Evolutionary conservation across 2,888 invertebrate genomes (phyloP).

Genomic region (Epirrita christyi): DNA sequence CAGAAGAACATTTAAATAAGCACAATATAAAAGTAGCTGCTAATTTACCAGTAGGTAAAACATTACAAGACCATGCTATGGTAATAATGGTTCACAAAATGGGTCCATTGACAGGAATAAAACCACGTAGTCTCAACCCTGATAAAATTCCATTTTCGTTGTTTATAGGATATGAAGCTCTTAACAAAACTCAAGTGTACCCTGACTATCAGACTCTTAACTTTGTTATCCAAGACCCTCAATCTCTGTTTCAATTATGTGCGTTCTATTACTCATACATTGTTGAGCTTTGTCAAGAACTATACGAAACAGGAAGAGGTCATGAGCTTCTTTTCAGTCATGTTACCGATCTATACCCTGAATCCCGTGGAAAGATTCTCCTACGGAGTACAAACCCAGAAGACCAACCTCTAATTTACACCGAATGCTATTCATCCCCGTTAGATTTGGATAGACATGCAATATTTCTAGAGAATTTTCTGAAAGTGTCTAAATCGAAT

Average conservation of each 20-base stretch:
- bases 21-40: slow-evolving; percentile 59
- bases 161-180: slow-evolving; percentile 69
- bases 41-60: slow-evolving; percentile 72
- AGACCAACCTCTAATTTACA: slow-evolving; percentile 7
- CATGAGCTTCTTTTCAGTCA: background rate
- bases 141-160: slow-evolving; percentile 47
- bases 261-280: slow-evolving; percentile 7
- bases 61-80: slow-evolving; percentile 72
- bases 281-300: slow-evolving; percentile 11
- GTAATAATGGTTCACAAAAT: slow-evolving; percentile 48
- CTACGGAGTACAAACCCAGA: slow-evolving; percentile 10
- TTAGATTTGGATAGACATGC: slow-evolving; percentile 12
- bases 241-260: slow-evolving; percentile 2
- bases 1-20: slow-evolving; percentile 53
- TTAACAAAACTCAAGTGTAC: slow-evolving; percentile 80
- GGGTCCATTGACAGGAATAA: slow-evolving; percentile 48
- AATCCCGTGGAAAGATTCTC: slow-evolving; percentile 13
- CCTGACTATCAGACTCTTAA: slow-evolving; percentile 47
- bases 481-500: background rate
- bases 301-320: slow-evolving; percentile 3
- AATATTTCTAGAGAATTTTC: slow-evolving; percentile 6
- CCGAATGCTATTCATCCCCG: slow-evolving; percentile 3
- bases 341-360: background rate
- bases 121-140: slow-evolving; percentile 33
- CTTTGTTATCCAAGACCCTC: slow-evolving; percentile 1